Base-by-base conservation (phyloP, 2,113 vertebrate species). In the Mesoclemmys tuberculata region DNA sequence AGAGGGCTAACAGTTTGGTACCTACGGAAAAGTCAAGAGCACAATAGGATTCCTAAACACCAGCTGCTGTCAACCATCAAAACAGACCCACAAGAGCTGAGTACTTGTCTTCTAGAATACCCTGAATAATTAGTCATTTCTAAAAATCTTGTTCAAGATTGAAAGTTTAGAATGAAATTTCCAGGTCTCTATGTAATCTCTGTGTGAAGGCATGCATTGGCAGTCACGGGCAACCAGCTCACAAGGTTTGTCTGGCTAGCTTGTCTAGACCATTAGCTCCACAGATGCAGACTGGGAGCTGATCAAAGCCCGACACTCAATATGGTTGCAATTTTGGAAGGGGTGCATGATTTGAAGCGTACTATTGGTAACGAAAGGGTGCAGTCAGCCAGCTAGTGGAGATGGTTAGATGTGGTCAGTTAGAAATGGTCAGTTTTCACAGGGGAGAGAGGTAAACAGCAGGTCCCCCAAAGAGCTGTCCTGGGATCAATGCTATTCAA, bases 61-160 rank as follows among this genome's bases (percentile, higher is more conserved):
- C n/a, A 19, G 19, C 19, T 71, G 64, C 35, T 71, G 38, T 38
- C n/a, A 38, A 9, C n/a, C 19, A 19, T 52, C 51, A 52, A 52
- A 52, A 52, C 51, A 52, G 14, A 18, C 13, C 51, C 16, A 14
- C 52, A 44, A 44, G 51, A 46, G 64, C 49, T 29, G 64, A 49
- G 16, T 8, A 26, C 61, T 0, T 2, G 61, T 38, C 38, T 74
- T 26, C 68, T n/a, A 35, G 2, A 11, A 10, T 38, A 26, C 18
- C n/a, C 46, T 21, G 77, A 48, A 5, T 0, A 10, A 2, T 29
- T 80, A 41, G 11, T 31, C 29, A 31, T 64, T 64, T 64, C 18
- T 35, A 2, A 64, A 64, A 64, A 64, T 64, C 31, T 64, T 35
- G 18, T 21, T 71, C 35, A 71, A 71, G 31, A 68, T 68, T 38